Percentiles rank a stretch among this genome's conserved stretches.
phyloP scores from a whole-genome alignment of 2,113 vertebrate genomes.

The Nicator chloris region DNA sequence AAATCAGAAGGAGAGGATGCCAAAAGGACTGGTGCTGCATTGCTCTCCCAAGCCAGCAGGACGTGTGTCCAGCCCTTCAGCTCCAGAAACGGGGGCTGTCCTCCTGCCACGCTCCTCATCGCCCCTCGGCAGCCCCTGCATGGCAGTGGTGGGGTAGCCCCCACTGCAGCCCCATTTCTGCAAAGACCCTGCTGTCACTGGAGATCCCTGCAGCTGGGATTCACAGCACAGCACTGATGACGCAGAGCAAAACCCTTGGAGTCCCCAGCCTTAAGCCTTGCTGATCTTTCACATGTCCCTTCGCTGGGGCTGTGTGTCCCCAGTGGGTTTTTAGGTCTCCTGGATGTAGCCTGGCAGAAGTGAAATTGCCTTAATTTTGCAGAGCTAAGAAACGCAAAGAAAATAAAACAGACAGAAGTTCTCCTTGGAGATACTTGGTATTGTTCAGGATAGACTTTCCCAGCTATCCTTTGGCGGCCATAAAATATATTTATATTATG shows the following conservation, averaged over 20 bases:
- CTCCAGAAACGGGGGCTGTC: not conserved
- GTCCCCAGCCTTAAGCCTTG: not conserved
- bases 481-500: slow-evolving; percentile 49
- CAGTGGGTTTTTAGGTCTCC: slow-evolving; percentile 1
- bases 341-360: not conserved
- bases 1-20: not conserved
- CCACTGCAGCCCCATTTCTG: not conserved
- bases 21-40: not conserved
- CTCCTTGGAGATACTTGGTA: slow-evolving; percentile 37
- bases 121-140: not conserved
- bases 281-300: slow-evolving; percentile 39
- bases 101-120: not conserved
- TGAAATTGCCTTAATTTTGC: slow-evolving; percentile 46
- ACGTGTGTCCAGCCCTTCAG: not conserved
- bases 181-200: not conserved
- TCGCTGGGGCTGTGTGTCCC: not conserved
- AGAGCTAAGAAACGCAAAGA: slow-evolving; percentile 4
- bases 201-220: not conserved
- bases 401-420: slow-evolving; percentile 31
- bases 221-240: not conserved
- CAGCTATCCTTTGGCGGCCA: slow-evolving; percentile 31
- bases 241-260: not conserved
- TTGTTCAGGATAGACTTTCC: slow-evolving; percentile 40
- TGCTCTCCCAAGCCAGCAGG: not conserved
- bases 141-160: not conserved